Base-by-base conservation (phyloP, 2,797 vertebrate genomes). In the Macropodus opercularis region DNA sequence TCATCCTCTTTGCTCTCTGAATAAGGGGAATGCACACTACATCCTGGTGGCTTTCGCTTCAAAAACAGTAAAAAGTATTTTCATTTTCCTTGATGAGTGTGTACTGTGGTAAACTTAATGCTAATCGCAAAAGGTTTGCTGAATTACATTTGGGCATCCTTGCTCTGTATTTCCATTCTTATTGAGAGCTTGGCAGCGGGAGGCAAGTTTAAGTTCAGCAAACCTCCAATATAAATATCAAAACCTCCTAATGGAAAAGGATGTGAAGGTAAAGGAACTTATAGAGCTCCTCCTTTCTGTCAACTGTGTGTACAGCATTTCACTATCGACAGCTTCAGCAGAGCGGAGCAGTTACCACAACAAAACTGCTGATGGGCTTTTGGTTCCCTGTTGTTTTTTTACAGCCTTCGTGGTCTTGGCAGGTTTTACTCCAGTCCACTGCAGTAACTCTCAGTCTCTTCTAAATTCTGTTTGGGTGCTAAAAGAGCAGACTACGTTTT, bases 81-180 rank as follows among this genome's bases (percentile, higher is more conserved):
- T 66, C 69, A 26, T 53, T 65, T 62, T 66, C 69, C 72, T 75
- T 83, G 77, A 82, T 78, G 63, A 69, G 22, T 5, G 18, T 46
- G 32, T 63, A 67, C 73, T 76, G 64, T 77, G 54, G 60, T 83
- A 77, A 84, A 85, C 64, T 65, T 79, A 77, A 85, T 84, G 81
- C 67, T 78, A 82, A 89, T 83, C 69, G 49, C 12, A 58, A 77
- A 75, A 67, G 83, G 62, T 81, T 75, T 75, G 62, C 53, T 70
- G 51, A 58, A 72, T 75, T 79, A 71, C 65, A 68, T 77, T 74
- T 19, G 21, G 29, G 63, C 48, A 68, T 75, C 23, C 35, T 58
- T 66, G 52, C 22, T 48, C 53, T 55, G 29, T 62, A 77, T 71
- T n/a, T 67, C 42, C 32, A 19, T 41, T 54, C n/a, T 5, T 19